Evolutionary conservation across 2,888 invertebrate genomes (phyloP).

Genomic region (Drosophila anomalata): DNA sequence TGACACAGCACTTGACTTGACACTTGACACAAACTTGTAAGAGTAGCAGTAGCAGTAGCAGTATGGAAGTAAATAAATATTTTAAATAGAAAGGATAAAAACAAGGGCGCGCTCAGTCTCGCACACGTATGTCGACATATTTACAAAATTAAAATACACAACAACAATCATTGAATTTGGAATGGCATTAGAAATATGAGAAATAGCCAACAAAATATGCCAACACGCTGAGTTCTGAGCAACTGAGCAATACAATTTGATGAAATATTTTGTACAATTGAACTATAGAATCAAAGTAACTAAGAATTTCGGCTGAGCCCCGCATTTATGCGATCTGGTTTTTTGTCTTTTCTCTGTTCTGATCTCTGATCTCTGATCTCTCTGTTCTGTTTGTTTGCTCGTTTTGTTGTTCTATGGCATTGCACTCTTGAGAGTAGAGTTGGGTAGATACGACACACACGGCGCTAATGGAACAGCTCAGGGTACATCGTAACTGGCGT

Average conservation of each 20-base stretch:
- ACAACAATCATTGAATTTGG: conserved; percentile 69
- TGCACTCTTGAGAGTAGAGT: conserved; percentile 74
- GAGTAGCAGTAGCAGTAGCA: conserved; percentile 28
- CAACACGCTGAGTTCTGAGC: conserved; percentile 56
- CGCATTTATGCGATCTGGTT: conserved; percentile 19
- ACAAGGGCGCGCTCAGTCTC: conserved; percentile 56
- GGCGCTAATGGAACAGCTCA: conserved; percentile 79
- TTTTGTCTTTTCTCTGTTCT: conserved; percentile 47
- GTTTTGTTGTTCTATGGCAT: conserved; percentile 45
- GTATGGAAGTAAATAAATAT: conserved; percentile 27
- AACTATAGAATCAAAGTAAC: conserved; percentile 40
- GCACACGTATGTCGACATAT: conserved; percentile 72
- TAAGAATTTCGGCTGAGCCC: conserved; percentile 15
- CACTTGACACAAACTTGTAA: conserved; percentile 37
- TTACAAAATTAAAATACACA: conserved; percentile 74
- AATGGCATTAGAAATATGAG: conserved; percentile 24
- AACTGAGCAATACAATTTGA: conserved; percentile 39
- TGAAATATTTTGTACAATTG: conserved; percentile 38
- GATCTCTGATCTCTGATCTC: conserved; percentile 5
- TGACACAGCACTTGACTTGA: conserved; percentile 43
- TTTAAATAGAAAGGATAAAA: conserved; percentile 25
- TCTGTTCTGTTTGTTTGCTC: conserved; percentile 39
- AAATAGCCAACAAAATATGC: conserved; percentile 65
- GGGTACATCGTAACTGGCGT: conserved; percentile 81
- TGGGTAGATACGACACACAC: conserved; percentile 75